Base-by-base conservation (phyloP, 2,113 vertebrate genomes). In the Petroica traversi region DNA sequence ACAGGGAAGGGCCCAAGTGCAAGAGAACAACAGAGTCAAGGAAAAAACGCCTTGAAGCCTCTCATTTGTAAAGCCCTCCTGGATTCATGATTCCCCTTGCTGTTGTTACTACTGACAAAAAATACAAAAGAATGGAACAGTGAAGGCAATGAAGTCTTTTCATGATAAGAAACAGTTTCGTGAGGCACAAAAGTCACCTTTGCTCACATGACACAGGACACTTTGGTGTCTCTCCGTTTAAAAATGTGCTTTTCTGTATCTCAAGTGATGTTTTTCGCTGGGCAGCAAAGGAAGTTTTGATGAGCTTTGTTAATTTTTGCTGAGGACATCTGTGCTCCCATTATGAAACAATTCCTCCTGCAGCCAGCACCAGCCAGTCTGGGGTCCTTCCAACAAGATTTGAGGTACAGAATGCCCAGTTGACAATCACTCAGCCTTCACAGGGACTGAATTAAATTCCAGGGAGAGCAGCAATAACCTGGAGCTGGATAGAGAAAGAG, bases 181-280 rank as follows among this genome's bases (percentile, higher is more conserved):
- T 55, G 40, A 34, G 41, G 26, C 19, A 67, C 69, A 69, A 59
- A 43, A 22, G 15, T 11, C 81, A 28, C 15, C 26, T 41, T 59
- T 86, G 48, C 75, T 73, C 76, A 29, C 46, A 7, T 22, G 61
- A 74, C 66, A 57, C 5, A 46, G 83, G 26, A 43, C 34, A 48
- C 48, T 84, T 86, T 29, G 52, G 59, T 80, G 93, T 93, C 92
- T 63, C 46, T 88, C 81, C 67, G 48, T 74, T 95, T 92, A 28
- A 92, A 92, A 92, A 52, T 12, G 22, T 75, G 45, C 66, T 94
- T 93, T 93, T 94, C 94, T 2, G 2, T n/a, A 41, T 91, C 76
- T 62, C 57, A 82, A 91, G 77, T 24, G 81, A 20, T 28, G 13
- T 68, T 59, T 45, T 58, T 77, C 3, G 1, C 69, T 34, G 54